phyloP scores from a whole-genome alignment of 2,888 invertebrate species.

The Oegoconia quadripuncta region DNA sequence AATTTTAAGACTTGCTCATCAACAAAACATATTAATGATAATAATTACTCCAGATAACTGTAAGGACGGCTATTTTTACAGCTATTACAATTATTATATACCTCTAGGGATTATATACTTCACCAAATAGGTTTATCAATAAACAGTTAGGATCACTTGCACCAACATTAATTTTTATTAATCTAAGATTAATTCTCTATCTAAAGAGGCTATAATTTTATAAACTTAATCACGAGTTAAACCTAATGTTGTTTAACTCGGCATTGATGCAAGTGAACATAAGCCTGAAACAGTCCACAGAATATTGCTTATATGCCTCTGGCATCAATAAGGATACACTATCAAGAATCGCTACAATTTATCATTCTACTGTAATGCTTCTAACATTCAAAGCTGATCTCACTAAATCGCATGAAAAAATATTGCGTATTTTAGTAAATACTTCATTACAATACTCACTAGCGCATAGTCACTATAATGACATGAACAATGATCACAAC shows the following conservation, averaged over 20 bases:
- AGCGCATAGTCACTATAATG: slow-evolving; percentile 31
- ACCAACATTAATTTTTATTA: not conserved
- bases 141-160: not conserved
- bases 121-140: not conserved
- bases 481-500: slow-evolving; percentile 27
- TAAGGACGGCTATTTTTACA: slow-evolving; percentile 16
- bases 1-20: not conserved
- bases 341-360: slow-evolving; percentile 44
- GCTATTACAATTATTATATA: slow-evolving; percentile 2
- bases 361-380: slow-evolving; percentile 38
- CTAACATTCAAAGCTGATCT: slow-evolving; percentile 68
- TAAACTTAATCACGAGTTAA: not conserved
- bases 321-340: slow-evolving; percentile 42
- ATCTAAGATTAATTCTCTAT: not conserved
- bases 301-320: slow-evolving; percentile 37
- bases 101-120: not conserved
- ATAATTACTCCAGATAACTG: too few species aligned
- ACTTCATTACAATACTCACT: slow-evolving; percentile 18
- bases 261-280: not conserved
- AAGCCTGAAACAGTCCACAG: slow-evolving; percentile 27
- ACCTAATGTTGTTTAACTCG: not conserved
- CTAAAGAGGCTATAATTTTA: not conserved
- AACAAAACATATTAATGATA: not conserved
- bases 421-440: slow-evolving; percentile 50
- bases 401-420: slow-evolving; percentile 60